Evolutionary conservation across 1,140 invertebrate species (phyloP), one percentile per base, ranked within the genome.

Genomic region (Pogonomyrmex barbatus): DNA sequence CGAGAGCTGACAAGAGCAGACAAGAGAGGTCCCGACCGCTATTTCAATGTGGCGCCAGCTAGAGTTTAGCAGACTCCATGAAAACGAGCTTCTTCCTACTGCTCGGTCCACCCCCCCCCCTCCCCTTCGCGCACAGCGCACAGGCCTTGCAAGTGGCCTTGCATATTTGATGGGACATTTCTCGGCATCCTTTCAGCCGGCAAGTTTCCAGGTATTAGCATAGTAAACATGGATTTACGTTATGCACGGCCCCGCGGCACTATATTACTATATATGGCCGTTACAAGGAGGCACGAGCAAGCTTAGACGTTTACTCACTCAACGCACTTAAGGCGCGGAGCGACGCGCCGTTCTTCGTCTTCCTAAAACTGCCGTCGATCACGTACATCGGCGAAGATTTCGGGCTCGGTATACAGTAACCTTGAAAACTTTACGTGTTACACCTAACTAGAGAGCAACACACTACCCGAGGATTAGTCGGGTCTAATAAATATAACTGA

Each of bases 161-260:
- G 92, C 92, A 94, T 94, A 94, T 94, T 94, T 94, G 90, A 94
- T 94, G 83, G 84, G 87, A 88, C 92, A 88, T 92, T 92, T 92
- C 91, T 91, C 91, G 87, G 88, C 92, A 89, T 92, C 93, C 93
- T 94, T 94, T 94, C 92, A 93, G 87, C 87, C 90, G 90, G 91
- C 91, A 93, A 93, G 92, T 93, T 94, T 93, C 91, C 89, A 90
- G 87, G 91, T 93, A 93, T 94, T 94, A 94, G 92, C 93, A 93
- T 93, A 91, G 93, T 91, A 94, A 93, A 94, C 93, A 93, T 93
- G 90, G 92, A 93, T 94, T 93, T 94, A 93, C 92, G 90, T 93
- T 93, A 93, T 92, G 91, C 78, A 78, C 82, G 62, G 58, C 73
- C 60, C 24, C 54, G 62, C 47, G 82, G 71, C 71, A 36, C 71